phyloP scores from a whole-genome alignment of 2,113 vertebrate species.

The Otus sunia region DNA sequence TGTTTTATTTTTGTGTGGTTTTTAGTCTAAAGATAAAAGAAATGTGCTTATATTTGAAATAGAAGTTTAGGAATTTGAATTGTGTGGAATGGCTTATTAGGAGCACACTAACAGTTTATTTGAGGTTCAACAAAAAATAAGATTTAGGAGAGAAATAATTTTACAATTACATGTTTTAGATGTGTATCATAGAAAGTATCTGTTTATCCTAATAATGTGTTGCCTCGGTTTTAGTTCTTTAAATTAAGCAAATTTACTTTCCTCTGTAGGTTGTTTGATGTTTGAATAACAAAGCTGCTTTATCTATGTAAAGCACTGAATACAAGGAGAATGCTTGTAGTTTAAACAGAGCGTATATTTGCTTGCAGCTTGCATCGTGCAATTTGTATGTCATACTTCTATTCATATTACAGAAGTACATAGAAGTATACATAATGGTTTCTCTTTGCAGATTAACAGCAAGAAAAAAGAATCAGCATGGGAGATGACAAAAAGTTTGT shows the following conservation, averaged over 20 bases:
- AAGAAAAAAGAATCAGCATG: slow-evolving; percentile 98
- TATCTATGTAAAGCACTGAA: not conserved
- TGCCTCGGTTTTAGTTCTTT: not conserved
- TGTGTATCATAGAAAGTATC: not conserved
- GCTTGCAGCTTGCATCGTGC: not conserved
- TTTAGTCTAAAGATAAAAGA: not conserved
- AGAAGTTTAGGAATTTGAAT: not conserved
- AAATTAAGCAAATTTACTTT: not conserved
- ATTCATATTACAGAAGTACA: not conserved
- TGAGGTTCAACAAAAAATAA: not conserved
- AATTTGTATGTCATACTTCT: not conserved
- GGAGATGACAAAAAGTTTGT: slow-evolving; percentile 97
- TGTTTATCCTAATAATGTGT: not conserved
- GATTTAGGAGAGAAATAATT: not conserved
- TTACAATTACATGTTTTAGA: not conserved
- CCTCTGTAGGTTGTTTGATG: not conserved
- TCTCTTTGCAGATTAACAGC: slow-evolving; percentile 90
- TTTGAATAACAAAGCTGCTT: not conserved
- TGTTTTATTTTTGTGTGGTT: not conserved
- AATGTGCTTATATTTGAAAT: not conserved
- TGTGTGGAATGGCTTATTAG: not conserved
- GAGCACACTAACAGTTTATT: not conserved
- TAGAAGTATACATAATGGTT: not conserved
- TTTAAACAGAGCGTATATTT: not conserved
- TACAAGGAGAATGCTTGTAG: not conserved